A percentile compares a stretch with the other conserved stretches of the same genome.
These are phyloP conservation scores for Spheniscus humboldti DNA, from an alignment of 2,797 vertebrate genomes.

Conservation along the genomic window DNA sequence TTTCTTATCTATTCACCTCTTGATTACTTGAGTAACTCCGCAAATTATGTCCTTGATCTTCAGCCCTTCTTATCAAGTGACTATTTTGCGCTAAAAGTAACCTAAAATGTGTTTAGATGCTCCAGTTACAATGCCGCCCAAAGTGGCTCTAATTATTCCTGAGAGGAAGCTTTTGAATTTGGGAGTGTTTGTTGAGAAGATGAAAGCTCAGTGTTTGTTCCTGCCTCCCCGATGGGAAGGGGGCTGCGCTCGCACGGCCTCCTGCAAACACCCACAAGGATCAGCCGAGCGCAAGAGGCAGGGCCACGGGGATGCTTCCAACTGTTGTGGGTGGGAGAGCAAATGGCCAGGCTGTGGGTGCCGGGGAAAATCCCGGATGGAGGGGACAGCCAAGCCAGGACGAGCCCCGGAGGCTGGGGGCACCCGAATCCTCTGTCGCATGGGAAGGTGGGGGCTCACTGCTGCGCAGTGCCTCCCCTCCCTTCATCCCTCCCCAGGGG, in stretches of 20 bases:
- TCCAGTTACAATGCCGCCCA: background rate
- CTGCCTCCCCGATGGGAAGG: background rate
- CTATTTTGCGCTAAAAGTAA: background rate
- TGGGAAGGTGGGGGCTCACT: background rate
- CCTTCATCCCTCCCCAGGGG: no score
- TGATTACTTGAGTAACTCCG: background rate
- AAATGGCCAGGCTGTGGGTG: background rate
- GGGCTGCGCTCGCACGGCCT: rapidly evolving
- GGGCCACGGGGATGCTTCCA: background rate
- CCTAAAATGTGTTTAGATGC: background rate
- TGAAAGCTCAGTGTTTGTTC: background rate
- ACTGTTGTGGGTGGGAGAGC: background rate
- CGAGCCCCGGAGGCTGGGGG: background rate
- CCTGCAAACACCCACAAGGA: background rate
- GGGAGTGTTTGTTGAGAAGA: background rate
- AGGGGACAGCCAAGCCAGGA: background rate
- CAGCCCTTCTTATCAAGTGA: background rate
- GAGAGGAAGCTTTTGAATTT: conserved; percentile 2
- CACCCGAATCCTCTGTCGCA: background rate
- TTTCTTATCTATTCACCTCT: background rate
- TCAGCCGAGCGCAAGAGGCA: background rate
- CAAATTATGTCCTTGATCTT: background rate
- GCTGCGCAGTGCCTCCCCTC: background rate
- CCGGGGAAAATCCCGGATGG: rapidly evolving
- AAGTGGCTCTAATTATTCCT: conserved; percentile 2